phyloP scores from a whole-genome alignment of 2,113 vertebrate genomes.

The Phalacrocorax carbo region DNA sequence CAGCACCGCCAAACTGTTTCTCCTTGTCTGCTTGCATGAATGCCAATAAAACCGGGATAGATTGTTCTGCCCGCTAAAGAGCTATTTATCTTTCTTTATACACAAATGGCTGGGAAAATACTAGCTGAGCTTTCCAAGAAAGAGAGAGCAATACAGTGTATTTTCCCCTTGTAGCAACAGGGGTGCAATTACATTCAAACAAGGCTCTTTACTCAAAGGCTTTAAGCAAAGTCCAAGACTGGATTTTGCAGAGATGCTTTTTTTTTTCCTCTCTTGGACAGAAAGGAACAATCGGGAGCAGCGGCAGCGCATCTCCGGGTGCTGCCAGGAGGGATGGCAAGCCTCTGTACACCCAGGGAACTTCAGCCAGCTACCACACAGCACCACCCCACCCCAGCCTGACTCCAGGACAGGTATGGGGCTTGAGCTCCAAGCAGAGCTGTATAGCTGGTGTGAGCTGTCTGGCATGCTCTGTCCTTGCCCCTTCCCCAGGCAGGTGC shows the following conservation, averaged over 20 bases:
- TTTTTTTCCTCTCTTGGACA: conserved; percentile 33
- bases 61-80: conserved; percentile 56
- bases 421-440: neutral
- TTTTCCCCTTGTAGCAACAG: conserved; percentile 64
- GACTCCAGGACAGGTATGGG: neutral
- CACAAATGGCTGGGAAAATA: conserved; percentile 64
- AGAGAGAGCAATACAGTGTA: conserved; percentile 33
- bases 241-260: conserved; percentile 52
- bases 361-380: neutral
- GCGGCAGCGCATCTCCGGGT: neutral
- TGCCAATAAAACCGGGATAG: conserved; percentile 37
- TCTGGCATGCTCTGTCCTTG: neutral
- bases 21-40: conserved; percentile 38
- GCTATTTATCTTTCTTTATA: conserved; percentile 62
- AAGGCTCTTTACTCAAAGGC: conserved; percentile 51
- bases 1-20: conserved; percentile 1
- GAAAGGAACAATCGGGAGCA: neutral
- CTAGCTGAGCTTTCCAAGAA: conserved; percentile 62
- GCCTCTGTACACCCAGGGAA: neutral
- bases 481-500: neutral
- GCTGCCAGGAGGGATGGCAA: conserved; percentile 6
- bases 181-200: conserved; percentile 66
- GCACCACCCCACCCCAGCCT: neutral
- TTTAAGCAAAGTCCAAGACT: conserved; percentile 60
- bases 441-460: rapidly evolving